These are phyloP conservation scores for Mimas tiliae DNA, from an alignment of 2,888 invertebrate species.

Conservation along the genomic window DNA sequence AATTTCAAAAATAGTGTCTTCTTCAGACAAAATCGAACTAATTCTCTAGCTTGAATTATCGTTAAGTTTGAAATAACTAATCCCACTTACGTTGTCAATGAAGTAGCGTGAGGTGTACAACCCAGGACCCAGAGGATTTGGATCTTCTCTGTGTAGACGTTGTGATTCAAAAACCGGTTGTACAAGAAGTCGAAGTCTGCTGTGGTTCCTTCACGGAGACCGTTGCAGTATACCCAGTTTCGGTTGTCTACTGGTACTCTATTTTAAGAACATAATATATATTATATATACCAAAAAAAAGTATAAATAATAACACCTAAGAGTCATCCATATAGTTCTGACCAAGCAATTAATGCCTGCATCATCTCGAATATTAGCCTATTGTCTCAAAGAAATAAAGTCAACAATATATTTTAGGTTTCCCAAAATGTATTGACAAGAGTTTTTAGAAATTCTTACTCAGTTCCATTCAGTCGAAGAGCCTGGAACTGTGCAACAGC, in stretches of 20 bases:
- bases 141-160: constrained; percentile 88
- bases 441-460: constrained; percentile 50
- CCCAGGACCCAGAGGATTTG: constrained; percentile 87
- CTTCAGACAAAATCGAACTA: too few species aligned
- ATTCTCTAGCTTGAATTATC: too few species aligned
- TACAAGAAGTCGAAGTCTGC: constrained; percentile 88
- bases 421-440: too few species aligned
- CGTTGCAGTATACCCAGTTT: constrained; percentile 90
- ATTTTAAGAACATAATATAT: constrained; percentile 24
- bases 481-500: constrained; percentile 55
- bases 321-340: too few species aligned
- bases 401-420: too few species aligned
- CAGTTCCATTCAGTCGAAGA: constrained; percentile 38
- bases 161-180: constrained; percentile 83
- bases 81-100: constrained; percentile 76
- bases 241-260: constrained; percentile 82
- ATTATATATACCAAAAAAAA: too few species aligned
- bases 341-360: too few species aligned
- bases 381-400: too few species aligned
- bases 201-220: constrained; percentile 86
- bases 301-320: too few species aligned
- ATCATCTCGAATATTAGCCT: too few species aligned
- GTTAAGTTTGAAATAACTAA: too few species aligned
- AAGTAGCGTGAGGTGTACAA: constrained; percentile 84
- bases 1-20: too few species aligned